A percentile compares a stretch with the other conserved stretches of the same genome.
Evolutionary conservation across 2,113 vertebrate species (phyloP).

Genomic region (Lutjanus erythropterus): DNA sequence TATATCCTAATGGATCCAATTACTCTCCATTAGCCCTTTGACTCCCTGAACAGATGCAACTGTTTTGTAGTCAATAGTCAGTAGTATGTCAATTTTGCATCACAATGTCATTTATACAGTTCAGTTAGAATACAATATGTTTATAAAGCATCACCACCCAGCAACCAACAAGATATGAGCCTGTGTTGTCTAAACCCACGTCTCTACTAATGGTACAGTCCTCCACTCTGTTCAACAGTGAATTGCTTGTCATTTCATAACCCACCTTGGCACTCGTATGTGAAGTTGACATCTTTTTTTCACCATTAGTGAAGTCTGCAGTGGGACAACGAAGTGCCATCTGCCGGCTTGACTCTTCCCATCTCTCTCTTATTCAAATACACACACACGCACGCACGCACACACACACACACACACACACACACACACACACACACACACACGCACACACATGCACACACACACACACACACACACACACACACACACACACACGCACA

Average conservation of each 20-base stretch:
- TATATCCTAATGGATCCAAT: not conserved
- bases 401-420: not conserved
- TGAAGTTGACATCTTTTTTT: slow-evolving; percentile 22
- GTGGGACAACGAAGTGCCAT: slow-evolving; percentile 42
- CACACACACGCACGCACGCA: too few species aligned
- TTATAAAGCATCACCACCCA: not conserved
- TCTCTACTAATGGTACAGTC: slow-evolving; percentile 7
- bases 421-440: not conserved
- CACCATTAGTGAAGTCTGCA: slow-evolving; percentile 32
- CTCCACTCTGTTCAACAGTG: not conserved
- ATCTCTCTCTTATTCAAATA: too few species aligned
- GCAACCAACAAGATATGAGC: not conserved
- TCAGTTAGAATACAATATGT: not conserved
- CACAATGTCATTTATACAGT: not conserved
- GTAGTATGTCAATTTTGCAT: not conserved
- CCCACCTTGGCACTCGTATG: slow-evolving; percentile 21
- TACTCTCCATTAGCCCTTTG: not conserved
- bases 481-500: not conserved
- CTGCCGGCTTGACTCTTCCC: slow-evolving; percentile 50
- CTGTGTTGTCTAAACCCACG: not conserved
- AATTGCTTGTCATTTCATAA: slow-evolving; percentile 46
- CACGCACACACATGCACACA: not conserved
- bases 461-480: not conserved
- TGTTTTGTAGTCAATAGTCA: too few species aligned
- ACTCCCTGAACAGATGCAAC: not conserved